Conservation (phyloP, 2,113 vertebrate species). For the Lathamus discolor region DNA sequence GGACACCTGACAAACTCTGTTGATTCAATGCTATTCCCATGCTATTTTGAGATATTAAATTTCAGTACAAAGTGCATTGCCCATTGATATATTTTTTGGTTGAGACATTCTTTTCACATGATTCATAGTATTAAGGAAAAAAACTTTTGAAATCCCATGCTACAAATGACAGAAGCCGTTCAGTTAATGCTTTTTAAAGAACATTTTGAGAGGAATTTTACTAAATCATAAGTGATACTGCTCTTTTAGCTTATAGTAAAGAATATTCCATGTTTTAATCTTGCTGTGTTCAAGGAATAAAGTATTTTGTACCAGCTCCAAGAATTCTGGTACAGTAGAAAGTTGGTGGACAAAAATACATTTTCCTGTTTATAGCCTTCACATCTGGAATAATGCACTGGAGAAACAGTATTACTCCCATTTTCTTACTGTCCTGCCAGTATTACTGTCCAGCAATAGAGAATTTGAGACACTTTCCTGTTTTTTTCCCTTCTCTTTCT, state of each 20-base stretch:
- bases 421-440: constrained; percentile 55
- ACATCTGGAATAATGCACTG: constrained; percentile 66
- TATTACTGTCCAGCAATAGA: background rate
- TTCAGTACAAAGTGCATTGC: background rate
- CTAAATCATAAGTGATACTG: background rate
- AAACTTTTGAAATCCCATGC: background rate
- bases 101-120: constrained; percentile 6
- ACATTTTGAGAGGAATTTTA: background rate
- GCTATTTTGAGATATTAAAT: background rate
- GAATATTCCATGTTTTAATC: background rate
- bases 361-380: constrained; percentile 67
- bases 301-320: constrained; percentile 22
- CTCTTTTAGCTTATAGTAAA: background rate
- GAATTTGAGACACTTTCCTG: constrained; percentile 14
- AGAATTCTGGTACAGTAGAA: constrained; percentile 11
- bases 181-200: background rate
- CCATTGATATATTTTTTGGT: background rate
- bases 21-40: background rate
- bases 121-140: background rate
- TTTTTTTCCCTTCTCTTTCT: constrained; percentile 5
- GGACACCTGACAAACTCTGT: background rate
- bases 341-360: constrained; percentile 29
- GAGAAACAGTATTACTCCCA: constrained; percentile 22
- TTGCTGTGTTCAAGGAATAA: background rate
- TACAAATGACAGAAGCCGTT: background rate